Evolutionary conservation across 2,888 invertebrate genomes (phyloP).

Genomic region (Catotricha subobsoleta): DNA sequence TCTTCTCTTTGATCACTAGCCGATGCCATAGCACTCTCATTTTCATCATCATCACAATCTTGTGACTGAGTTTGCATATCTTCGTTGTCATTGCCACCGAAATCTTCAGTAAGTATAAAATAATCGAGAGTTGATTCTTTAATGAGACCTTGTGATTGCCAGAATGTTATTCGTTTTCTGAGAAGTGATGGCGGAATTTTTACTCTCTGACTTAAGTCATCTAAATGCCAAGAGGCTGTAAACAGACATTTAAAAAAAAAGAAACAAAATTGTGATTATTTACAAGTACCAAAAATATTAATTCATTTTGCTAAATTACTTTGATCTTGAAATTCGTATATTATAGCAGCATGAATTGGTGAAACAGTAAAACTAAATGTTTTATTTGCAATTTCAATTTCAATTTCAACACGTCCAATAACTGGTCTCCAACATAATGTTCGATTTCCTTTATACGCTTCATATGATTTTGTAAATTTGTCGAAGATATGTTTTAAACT

Average conservation of each 20-base stretch:
- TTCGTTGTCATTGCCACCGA: background rate
- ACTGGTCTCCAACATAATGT: constrained; percentile 89
- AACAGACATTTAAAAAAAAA: too few relatives aligned
- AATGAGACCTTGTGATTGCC: constrained; percentile 85
- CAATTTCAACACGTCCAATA: constrained; percentile 76
- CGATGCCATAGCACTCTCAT: constrained; percentile 87
- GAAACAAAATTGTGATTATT: background rate
- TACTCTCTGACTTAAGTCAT: constrained; percentile 68
- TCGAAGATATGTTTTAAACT: constrained; percentile 64
- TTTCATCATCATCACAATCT: constrained; percentile 41
- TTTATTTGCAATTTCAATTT: constrained; percentile 66
- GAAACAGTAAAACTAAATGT: constrained; percentile 25
- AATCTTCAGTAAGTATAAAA: constrained; percentile 47
- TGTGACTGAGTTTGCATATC: constrained; percentile 1
- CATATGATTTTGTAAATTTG: constrained; percentile 76
- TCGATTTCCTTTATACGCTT: constrained; percentile 77
- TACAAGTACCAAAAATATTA: background rate
- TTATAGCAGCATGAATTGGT: constrained; percentile 59
- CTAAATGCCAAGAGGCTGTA: constrained; percentile 54
- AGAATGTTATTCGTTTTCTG: constrained; percentile 73
- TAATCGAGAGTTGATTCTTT: constrained; percentile 56
- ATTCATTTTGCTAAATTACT: constrained; percentile 27
- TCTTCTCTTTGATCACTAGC: constrained; percentile 83
- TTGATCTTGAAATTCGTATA: constrained; percentile 76
- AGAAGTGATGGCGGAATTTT: constrained; percentile 75